These are phyloP conservation scores for Ligdia adustata DNA, from an alignment of 2,888 invertebrate genomes.

Conservation along the genomic window DNA sequence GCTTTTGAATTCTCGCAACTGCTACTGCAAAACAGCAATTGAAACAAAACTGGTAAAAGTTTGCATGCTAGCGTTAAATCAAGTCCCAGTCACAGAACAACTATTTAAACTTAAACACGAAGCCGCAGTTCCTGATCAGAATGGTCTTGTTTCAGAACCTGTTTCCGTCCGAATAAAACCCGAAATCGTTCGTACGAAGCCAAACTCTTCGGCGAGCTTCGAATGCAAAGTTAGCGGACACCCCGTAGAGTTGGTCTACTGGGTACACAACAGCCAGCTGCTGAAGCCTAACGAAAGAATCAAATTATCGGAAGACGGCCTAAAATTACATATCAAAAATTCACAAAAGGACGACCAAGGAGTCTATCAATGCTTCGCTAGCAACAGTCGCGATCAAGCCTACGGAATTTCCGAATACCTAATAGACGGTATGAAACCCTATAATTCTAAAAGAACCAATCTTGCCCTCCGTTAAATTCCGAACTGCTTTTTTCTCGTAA, in stretches of 20 bases:
- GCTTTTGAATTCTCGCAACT: constrained; percentile 2
- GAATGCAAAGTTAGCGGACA: constrained; percentile 94
- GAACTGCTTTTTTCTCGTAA: constrained; percentile 20
- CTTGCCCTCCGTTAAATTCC: constrained; percentile 16
- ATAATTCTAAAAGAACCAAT: constrained; percentile 16
- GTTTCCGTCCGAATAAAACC: constrained; percentile 92
- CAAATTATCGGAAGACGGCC: constrained; percentile 77
- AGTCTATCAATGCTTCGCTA: constrained; percentile 96
- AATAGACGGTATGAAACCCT: constrained; percentile 87
- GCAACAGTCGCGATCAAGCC: constrained; percentile 92
- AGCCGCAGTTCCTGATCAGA: constrained; percentile 17
- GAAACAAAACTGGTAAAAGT: constrained; percentile 9
- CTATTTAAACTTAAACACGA: constrained; percentile 14
- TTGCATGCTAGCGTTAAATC: constrained; percentile 10
- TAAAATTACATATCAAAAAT: constrained; percentile 85
- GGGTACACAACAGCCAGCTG: constrained; percentile 91
- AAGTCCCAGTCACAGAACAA: constrained; percentile 16
- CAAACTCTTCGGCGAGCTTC: constrained; percentile 92
- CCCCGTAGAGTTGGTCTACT: constrained; percentile 91
- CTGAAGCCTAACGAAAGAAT: constrained; percentile 84
- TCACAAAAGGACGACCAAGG: constrained; percentile 93
- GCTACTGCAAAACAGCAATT: constrained; percentile 3
- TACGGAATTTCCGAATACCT: constrained; percentile 92
- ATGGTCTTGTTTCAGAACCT: constrained; percentile 83
- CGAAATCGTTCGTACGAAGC: constrained; percentile 90